phyloP scores from a whole-genome alignment of 1,140 invertebrate species.

The Scaptodrosophila lebanonensis region DNA sequence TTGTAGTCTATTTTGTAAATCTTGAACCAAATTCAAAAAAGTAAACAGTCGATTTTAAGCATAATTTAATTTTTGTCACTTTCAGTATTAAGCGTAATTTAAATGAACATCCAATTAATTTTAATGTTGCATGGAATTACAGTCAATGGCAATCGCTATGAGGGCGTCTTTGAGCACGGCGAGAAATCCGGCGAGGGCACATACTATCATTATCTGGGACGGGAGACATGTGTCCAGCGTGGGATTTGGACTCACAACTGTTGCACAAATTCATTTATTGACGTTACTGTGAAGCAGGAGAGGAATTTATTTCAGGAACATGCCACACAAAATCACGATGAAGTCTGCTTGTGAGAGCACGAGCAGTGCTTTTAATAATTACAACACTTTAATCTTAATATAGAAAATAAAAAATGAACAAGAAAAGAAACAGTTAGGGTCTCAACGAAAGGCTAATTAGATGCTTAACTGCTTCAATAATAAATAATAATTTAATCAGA shows the following conservation, averaged over 20 bases:
- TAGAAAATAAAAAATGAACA: too few relatives aligned
- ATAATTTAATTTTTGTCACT: neutral
- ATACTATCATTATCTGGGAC: conserved; percentile 78
- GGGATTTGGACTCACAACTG: conserved; percentile 78
- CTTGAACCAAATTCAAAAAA: neutral
- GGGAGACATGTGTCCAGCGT: conserved; percentile 78
- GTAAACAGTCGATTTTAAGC: neutral
- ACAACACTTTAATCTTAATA: too few relatives aligned
- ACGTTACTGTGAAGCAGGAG: too few relatives aligned
- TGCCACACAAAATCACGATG: too few relatives aligned
- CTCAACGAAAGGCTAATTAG: too few relatives aligned
- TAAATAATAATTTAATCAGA: too few relatives aligned
- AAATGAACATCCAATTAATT: neutral
- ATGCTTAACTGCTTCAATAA: too few relatives aligned
- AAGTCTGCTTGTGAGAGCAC: too few relatives aligned
- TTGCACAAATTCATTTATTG: conserved; percentile 39
- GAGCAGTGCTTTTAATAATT: too few relatives aligned
- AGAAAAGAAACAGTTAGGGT: too few relatives aligned
- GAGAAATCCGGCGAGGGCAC: conserved; percentile 79
- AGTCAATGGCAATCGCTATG: conserved; percentile 81
- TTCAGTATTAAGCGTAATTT: neutral
- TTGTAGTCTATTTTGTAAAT: too few relatives aligned
- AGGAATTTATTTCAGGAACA: too few relatives aligned
- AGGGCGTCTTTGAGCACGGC: conserved; percentile 79
- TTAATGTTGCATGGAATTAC: neutral